phyloP scores from a whole-genome alignment of 2,113 vertebrate species.

The Kryptolebias marmoratus region DNA sequence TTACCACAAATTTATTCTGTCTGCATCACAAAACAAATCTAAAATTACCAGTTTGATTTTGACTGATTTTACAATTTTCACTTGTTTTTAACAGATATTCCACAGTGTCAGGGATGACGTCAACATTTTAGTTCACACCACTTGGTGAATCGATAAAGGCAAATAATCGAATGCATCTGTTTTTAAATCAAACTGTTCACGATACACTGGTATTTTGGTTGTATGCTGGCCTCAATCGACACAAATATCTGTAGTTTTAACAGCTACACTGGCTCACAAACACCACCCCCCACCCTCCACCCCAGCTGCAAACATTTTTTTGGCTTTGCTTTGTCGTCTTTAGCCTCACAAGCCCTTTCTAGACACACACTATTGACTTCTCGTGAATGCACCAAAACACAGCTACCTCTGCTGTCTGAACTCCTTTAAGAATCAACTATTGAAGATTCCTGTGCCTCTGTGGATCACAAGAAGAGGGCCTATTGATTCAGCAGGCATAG shows the following conservation, averaged over 20 bases:
- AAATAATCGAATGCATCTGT: neutral
- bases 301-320: constrained; percentile 42
- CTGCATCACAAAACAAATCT: too few relatives aligned
- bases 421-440: constrained; percentile 59
- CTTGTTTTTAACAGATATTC: neutral
- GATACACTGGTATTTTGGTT: constrained; percentile 14
- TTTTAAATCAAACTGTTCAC: constrained; percentile 4
- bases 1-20: too few relatives aligned
- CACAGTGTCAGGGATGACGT: neutral
- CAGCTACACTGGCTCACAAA: constrained; percentile 19
- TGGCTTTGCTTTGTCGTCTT: constrained; percentile 59
- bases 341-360: constrained; percentile 27
- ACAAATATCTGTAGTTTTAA: constrained; percentile 13
- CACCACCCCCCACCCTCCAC: neutral
- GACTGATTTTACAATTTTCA: neutral
- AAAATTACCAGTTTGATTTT: neutral
- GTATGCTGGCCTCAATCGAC: constrained; percentile 12
- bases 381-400: constrained; percentile 43
- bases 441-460: constrained; percentile 43
- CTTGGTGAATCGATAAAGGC: neutral
- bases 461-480: constrained; percentile 41
- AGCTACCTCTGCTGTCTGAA: constrained; percentile 45
- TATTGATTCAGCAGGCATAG: constrained; percentile 54
- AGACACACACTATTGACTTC: constrained; percentile 48
- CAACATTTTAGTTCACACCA: neutral